Evolutionary conservation across 2,113 vertebrate species (phyloP).

Genomic region (Eupsittula cactorum): DNA sequence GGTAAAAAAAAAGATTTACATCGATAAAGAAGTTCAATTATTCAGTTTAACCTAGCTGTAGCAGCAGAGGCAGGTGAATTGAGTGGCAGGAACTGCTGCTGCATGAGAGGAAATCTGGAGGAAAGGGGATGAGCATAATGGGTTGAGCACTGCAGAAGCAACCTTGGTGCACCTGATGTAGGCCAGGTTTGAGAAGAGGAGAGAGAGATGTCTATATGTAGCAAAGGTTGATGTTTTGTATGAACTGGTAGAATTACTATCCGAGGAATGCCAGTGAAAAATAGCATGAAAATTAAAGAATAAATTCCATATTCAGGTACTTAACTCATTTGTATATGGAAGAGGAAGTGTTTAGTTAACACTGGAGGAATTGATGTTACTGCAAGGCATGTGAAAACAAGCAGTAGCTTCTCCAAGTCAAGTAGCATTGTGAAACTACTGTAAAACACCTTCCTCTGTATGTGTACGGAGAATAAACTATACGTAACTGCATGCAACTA

Average conservation of each 20-base stretch:
- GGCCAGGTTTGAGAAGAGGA: neutral
- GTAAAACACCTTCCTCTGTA: neutral
- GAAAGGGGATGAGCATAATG: neutral
- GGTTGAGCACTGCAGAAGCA: neutral
- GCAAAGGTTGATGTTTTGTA: neutral
- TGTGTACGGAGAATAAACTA: neutral
- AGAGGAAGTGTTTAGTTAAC: neutral
- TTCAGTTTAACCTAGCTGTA: neutral
- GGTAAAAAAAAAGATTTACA: accelerated
- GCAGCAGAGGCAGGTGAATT: neutral
- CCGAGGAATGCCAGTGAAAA: neutral
- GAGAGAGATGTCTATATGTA: neutral
- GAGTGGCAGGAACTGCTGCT: neutral
- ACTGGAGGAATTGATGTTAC: neutral
- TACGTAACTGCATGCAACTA: neutral
- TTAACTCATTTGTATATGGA: neutral
- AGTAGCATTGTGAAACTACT: neutral
- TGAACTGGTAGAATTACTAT: neutral
- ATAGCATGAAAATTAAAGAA: neutral
- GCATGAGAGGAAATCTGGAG: neutral
- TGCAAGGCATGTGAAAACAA: neutral
- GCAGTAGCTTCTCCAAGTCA: neutral
- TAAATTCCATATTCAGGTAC: neutral
- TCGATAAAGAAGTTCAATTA: neutral
- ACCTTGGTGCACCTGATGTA: neutral